Conservation (phyloP, 1,140 invertebrate genomes). For the Danaus melanippus region DNA sequence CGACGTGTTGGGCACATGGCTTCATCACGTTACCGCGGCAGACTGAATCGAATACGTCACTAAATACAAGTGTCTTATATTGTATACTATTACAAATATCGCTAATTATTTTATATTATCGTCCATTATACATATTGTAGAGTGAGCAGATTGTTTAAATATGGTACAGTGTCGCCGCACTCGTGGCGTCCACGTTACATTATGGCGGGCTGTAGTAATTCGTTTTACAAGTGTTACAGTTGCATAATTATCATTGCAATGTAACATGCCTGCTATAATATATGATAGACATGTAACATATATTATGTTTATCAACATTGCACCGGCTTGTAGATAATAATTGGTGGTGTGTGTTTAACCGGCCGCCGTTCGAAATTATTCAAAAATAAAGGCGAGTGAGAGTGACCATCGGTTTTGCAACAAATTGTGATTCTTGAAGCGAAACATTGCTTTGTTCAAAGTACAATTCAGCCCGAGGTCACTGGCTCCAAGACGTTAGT, state of each 20-base stretch:
- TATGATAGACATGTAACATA: neutral
- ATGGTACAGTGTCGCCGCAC: constrained; percentile 21
- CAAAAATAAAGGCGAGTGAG: constrained; percentile 9
- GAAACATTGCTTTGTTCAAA: constrained; percentile 50
- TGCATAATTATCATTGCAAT: constrained; percentile 4
- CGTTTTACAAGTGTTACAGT: constrained; percentile 19
- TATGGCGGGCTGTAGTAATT: constrained; percentile 46
- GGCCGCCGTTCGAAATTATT: constrained; percentile 3
- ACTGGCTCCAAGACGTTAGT: constrained; percentile 46
- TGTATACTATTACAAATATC: constrained; percentile 5
- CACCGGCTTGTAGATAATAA: constrained; percentile 1
- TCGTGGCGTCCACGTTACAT: constrained; percentile 65
- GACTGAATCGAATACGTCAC: constrained; percentile 28
- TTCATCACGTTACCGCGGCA: constrained; percentile 54
- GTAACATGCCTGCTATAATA: neutral
- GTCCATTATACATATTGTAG: no score
- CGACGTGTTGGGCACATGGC: constrained; percentile 67
- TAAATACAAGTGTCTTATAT: constrained; percentile 6
- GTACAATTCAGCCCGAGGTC: constrained; percentile 57
- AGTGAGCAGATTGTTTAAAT: no score
- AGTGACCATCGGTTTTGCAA: constrained; percentile 24
- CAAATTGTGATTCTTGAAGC: constrained; percentile 12
- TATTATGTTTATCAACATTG: constrained; percentile 10
- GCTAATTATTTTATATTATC: no score
- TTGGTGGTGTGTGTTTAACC: constrained; percentile 8